Conservation (phyloP, 1,140 invertebrate genomes). For the Drosophila athabasca region DNA sequence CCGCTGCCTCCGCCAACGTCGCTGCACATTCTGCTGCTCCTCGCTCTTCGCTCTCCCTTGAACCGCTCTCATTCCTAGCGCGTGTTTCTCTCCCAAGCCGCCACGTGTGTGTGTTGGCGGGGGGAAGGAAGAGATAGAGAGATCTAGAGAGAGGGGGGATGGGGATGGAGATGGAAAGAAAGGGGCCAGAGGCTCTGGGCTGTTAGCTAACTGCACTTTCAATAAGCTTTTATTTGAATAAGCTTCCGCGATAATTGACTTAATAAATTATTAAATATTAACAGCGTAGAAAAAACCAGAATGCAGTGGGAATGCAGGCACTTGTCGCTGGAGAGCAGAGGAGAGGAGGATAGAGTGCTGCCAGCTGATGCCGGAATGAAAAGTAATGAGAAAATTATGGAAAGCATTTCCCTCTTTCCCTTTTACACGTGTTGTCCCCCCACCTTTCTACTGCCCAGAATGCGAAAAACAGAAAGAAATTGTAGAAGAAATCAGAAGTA, state of each 20-base stretch:
- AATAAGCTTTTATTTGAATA: conserved; percentile 71
- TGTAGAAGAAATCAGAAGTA: neutral
- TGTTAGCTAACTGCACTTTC: conserved; percentile 56
- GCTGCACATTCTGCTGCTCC: neutral
- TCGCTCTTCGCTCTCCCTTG: conserved; percentile 1
- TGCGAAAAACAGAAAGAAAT: neutral
- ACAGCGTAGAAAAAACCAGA: conserved; percentile 68
- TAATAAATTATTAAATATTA: conserved; percentile 73
- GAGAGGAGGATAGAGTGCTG: neutral
- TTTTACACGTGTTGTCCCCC: neutral
- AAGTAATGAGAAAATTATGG: conserved; percentile 70
- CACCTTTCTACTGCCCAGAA: neutral
- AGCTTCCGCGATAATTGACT: conserved; percentile 76
- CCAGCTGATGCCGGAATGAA: conserved; percentile 45
- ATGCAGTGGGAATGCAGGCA: conserved; percentile 27
- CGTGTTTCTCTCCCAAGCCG: conserved; percentile 50
- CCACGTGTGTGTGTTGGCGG: conserved; percentile 46
- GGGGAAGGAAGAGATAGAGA: conserved; percentile 9
- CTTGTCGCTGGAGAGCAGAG: neutral
- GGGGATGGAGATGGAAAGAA: neutral
- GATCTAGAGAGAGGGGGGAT: no score
- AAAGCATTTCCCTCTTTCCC: conserved; percentile 31
- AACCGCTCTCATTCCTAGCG: conserved; percentile 33
- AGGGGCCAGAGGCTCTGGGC: conserved; percentile 24
- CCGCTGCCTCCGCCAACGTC: no score